These are phyloP conservation scores for Corvus moneduloides DNA, from an alignment of 2,113 vertebrate species.

Conservation along the genomic window DNA sequence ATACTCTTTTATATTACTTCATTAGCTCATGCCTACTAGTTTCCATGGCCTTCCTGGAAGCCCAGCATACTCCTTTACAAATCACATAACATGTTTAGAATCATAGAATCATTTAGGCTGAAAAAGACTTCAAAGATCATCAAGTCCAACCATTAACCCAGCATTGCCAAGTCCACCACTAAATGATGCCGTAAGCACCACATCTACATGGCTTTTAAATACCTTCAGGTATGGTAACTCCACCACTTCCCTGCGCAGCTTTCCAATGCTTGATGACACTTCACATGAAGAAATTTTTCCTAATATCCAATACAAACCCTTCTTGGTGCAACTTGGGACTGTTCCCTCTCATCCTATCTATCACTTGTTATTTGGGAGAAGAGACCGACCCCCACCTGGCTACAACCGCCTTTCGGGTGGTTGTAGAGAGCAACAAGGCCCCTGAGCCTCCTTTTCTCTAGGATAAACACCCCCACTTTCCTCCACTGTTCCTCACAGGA, in stretches of 20 bases:
- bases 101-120: not conserved
- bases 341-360: not conserved
- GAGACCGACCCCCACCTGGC: accelerated
- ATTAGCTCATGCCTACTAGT: not conserved
- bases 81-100: not conserved
- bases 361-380: not conserved
- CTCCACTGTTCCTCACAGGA: accelerated
- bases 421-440: not conserved
- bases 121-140: not conserved
- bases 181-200: not conserved
- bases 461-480: not conserved
- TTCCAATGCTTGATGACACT: not conserved
- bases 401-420: not conserved
- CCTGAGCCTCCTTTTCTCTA: not conserved
- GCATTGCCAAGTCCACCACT: not conserved
- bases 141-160: accelerated
- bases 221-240: not conserved
- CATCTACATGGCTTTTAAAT: not conserved
- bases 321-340: not conserved
- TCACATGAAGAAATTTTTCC: not conserved
- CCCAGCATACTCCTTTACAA: not conserved
- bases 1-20: not conserved
- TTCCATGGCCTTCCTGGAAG: not conserved
- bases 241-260: not conserved
- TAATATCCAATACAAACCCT: not conserved